Base-by-base conservation (phyloP, 2,888 invertebrate species). In the Eurytoma adleriae region DNA sequence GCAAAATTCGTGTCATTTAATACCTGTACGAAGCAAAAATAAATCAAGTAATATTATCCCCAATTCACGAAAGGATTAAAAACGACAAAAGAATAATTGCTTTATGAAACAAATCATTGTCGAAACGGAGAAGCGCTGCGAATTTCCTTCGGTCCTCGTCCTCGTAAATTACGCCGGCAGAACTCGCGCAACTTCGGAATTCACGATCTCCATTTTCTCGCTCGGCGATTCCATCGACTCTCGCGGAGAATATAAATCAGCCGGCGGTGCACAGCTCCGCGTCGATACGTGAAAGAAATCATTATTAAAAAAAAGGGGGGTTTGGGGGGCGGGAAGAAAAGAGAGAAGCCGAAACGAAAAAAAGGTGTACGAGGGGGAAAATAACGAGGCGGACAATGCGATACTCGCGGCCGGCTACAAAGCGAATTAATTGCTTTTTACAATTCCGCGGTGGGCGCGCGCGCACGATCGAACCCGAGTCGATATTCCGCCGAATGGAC, bases 341-440 rank as follows among this genome's bases (percentile, higher is more conserved):
- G 10, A 1, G 5, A 18, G 30, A 20, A 13, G 30, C 50, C n/a
- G 16, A 27, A 52, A 27, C 68, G n/a, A 40, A 48, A 50, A 59
- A 57, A 69, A 5, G 27, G 5, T 27, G 1, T 16, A 59, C 24
- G 18, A 68, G 30, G n/a, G 40, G 66, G 18, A 78, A 59, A 57
- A 20, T n/a, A 20, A 10, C 18, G 20, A 50, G 13, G 16, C 18
- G 20, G 40, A 40, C n/a, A 70, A n/a, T 59, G 48, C 14, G 10
- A 59, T n/a, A n/a, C 14, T 57, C 59, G 48, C 54, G 14, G 18
- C 16, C 3, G 40, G 64, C 4, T 62, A 14, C 16, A 54, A 68
- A 50, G 40, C 20, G 70, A 67, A 71, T 80, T 73, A 80, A 80
- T 80, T 80, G 77, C 77, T 64, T 77, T 80, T 77, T 73, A 67